These are phyloP conservation scores for Stictocephala bisonia DNA, from an alignment of 2,888 invertebrate genomes.

Conservation along the genomic window DNA sequence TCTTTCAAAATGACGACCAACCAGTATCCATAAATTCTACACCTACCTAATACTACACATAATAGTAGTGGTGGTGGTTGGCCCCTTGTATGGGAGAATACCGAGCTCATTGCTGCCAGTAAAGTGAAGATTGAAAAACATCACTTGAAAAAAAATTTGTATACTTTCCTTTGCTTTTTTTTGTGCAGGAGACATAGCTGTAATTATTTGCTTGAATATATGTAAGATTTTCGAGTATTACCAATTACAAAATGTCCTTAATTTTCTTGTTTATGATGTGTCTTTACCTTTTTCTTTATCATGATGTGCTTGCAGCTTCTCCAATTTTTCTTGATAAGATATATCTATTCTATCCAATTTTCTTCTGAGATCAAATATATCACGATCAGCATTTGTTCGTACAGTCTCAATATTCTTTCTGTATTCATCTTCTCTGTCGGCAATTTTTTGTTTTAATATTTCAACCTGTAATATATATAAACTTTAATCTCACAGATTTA, in stretches of 20 bases:
- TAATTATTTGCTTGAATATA: too few relatives aligned
- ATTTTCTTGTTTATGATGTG: not conserved
- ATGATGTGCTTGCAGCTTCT: constrained; percentile 73
- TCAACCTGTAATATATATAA: constrained; percentile 68
- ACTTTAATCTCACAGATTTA: too few relatives aligned
- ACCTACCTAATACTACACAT: too few relatives aligned
- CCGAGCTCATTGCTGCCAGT: too few relatives aligned
- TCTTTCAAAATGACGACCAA: too few relatives aligned
- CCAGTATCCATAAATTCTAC: too few relatives aligned
- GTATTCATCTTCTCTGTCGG: constrained; percentile 71
- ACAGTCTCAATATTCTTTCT: constrained; percentile 70
- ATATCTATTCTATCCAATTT: constrained; percentile 80
- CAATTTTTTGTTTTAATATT: constrained; percentile 73
- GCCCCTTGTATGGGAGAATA: too few relatives aligned
- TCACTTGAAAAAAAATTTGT: too few relatives aligned
- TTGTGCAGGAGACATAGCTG: too few relatives aligned
- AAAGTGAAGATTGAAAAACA: too few relatives aligned
- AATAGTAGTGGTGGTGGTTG: too few relatives aligned
- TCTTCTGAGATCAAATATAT: constrained; percentile 75
- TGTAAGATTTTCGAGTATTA: too few relatives aligned
- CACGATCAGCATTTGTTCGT: constrained; percentile 75
- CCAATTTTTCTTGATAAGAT: constrained; percentile 77
- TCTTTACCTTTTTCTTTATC: constrained; percentile 76
- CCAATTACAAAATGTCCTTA: not conserved
- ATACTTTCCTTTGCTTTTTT: not conserved